Conservation (phyloP, 2,113 vertebrate genomes). For the Brevimyrus niger region DNA sequence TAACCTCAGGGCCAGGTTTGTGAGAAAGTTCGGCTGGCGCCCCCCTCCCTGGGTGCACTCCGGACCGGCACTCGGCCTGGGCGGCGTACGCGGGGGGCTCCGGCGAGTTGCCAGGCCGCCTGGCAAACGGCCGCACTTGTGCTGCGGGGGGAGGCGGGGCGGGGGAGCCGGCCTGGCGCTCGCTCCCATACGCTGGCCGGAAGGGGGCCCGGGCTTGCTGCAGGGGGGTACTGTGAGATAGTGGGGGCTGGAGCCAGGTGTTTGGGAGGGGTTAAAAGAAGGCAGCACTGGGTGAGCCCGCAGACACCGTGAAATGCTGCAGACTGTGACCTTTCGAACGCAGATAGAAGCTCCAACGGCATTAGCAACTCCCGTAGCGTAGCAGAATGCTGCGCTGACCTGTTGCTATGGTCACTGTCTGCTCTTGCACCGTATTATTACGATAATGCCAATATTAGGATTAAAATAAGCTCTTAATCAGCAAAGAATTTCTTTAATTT, state of each 20-base stretch:
- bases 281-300: not conserved
- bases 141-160: constrained; percentile 50
- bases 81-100: constrained; percentile 22
- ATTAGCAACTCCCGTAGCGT: not conserved
- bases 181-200: constrained; percentile 54
- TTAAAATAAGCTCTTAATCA: not conserved
- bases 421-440: not conserved
- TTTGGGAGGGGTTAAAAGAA: not conserved
- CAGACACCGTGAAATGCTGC: not conserved
- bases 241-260: not conserved
- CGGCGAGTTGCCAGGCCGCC: constrained; percentile 17
- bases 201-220: not conserved
- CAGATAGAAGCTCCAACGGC: not conserved
- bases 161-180: constrained; percentile 46
- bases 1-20: constrained; percentile 52
- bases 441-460: not conserved
- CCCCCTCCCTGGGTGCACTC: constrained; percentile 30
- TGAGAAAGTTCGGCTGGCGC: not conserved
- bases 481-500: not conserved
- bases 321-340: not conserved
- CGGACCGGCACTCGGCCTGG: constrained; percentile 25
- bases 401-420: not conserved
- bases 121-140: constrained; percentile 53
- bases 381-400: not conserved
- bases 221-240: not conserved